Conservation (phyloP, 2,797 vertebrate genomes). For the Takifugu ocellatus region DNA sequence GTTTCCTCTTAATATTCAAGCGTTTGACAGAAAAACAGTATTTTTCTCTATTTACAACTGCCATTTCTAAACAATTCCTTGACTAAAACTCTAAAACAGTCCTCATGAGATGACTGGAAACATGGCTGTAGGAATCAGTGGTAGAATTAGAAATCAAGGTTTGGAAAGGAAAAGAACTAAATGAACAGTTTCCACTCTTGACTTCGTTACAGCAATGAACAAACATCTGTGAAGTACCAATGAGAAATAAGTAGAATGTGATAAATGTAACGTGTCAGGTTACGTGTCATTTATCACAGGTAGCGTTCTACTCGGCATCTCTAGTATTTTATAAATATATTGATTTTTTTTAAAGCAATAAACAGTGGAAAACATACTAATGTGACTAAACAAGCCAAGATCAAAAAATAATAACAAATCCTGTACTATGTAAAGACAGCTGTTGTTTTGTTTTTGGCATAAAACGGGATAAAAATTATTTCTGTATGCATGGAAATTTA, state of each 20-base stretch:
- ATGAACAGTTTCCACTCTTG: too few species aligned
- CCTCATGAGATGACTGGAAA: constrained; percentile 5
- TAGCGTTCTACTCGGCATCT: too few species aligned
- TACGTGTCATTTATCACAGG: too few species aligned
- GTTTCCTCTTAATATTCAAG: constrained; percentile 56
- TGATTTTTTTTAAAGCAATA: too few species aligned
- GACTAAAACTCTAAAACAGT: constrained; percentile 16
- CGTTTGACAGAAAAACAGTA: constrained; percentile 31
- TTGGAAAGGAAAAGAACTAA: too few species aligned
- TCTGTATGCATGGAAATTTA: background rate
- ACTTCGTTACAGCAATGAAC: too few species aligned
- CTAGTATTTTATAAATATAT: too few species aligned
- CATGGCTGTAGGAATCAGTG: constrained; percentile 4
- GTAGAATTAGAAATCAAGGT: background rate
- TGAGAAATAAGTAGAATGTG: too few species aligned
- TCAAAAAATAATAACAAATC: background rate
- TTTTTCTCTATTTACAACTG: constrained; percentile 35
- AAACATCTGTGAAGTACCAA: too few species aligned
- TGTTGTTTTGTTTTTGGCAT: constrained; percentile 18
- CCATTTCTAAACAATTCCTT: constrained; percentile 6
- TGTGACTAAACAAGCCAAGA: constrained; percentile 14
- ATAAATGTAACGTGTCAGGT: too few species aligned
- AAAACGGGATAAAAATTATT: background rate
- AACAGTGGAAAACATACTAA: background rate
- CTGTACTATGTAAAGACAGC: constrained; percentile 5